A percentile compares a stretch with the other conserved stretches of the same genome.
These are phyloP conservation scores for Prenolepis imparis DNA, from an alignment of 2,888 invertebrate species.

Conservation along the genomic window DNA sequence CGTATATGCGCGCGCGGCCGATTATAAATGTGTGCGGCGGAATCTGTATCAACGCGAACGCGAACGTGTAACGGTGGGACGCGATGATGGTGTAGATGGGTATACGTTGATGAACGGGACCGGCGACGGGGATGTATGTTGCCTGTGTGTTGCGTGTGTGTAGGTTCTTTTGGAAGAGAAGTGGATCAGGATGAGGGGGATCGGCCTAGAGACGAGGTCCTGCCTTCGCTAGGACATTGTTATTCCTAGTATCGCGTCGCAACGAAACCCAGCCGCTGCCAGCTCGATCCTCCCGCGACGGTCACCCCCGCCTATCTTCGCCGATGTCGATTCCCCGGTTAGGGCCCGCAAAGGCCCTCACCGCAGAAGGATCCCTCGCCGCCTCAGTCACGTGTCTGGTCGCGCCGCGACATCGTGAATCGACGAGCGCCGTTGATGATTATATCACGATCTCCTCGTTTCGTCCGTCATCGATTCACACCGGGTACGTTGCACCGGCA, in stretches of 20 bases:
- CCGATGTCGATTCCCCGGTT: slow-evolving; percentile 57
- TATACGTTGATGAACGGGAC: slow-evolving; percentile 48
- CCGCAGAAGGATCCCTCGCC: slow-evolving; percentile 30
- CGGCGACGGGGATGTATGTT: slow-evolving; percentile 1
- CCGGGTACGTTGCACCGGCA: neutral
- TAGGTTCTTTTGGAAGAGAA: slow-evolving; percentile 69
- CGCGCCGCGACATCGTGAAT: slow-evolving; percentile 68
- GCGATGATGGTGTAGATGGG: slow-evolving; percentile 46
- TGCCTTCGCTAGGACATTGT: slow-evolving; percentile 85
- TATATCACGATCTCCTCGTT: slow-evolving; percentile 66
- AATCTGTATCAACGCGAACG: slow-evolving; percentile 52
- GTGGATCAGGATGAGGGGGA: slow-evolving; percentile 80
- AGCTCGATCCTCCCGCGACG: slow-evolving; percentile 69
- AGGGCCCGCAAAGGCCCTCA: slow-evolving; percentile 56
- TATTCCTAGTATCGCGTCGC: slow-evolving; percentile 68
- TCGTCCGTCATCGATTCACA: slow-evolving; percentile 68
- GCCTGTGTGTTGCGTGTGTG: slow-evolving; percentile 33
- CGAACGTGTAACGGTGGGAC: slow-evolving; percentile 43
- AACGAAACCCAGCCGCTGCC: slow-evolving; percentile 68
- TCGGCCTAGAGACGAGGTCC: slow-evolving; percentile 77
- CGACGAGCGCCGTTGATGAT: slow-evolving; percentile 61
- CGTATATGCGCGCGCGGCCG: slow-evolving; percentile 36
- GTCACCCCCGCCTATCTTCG: slow-evolving; percentile 75
- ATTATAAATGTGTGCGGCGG: slow-evolving; percentile 37
- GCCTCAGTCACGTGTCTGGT: slow-evolving; percentile 71